These are phyloP conservation scores for Spinus pinus DNA, from an alignment of 2,797 vertebrate genomes.

Conservation along the genomic window DNA sequence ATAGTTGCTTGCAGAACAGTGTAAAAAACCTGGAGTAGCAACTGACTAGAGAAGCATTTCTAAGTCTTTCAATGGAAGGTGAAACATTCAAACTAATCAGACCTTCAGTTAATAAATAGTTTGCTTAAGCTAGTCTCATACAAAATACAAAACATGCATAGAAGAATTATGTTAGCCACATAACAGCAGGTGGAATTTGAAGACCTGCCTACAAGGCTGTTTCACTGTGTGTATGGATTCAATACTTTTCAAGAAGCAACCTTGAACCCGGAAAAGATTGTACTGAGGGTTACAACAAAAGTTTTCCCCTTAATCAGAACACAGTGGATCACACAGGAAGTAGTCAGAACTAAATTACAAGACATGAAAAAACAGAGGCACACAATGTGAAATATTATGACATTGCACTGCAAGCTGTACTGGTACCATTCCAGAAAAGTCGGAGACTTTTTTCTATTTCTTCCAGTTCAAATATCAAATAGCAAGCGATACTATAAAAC, in stretches of 20 bases:
- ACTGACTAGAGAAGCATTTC: not conserved
- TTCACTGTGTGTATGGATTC: not conserved
- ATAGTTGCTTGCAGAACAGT: not conserved
- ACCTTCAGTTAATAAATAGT: not conserved
- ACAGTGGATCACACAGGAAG: not conserved
- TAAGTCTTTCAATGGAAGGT: not conserved
- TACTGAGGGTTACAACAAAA: not conserved
- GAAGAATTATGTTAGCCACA: not conserved
- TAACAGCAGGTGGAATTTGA: not conserved
- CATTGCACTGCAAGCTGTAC: not conserved
- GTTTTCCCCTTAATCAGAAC: not conserved
- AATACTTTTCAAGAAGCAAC: not conserved
- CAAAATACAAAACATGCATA: not conserved
- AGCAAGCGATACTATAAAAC: not conserved
- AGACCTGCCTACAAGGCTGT: not conserved
- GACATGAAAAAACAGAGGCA: rapidly evolving
- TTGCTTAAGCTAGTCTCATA: not conserved
- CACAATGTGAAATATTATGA: not conserved
- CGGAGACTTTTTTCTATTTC: not conserved
- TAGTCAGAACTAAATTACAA: not conserved
- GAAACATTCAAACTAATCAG: not conserved
- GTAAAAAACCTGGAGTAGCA: not conserved
- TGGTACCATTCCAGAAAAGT: not conserved
- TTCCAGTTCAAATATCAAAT: not conserved
- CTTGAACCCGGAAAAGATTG: not conserved